A percentile compares a stretch with the other conserved stretches of the same genome.
phyloP scores from a whole-genome alignment of 1,140 invertebrate genomes.

The Aporrectodea caliginosa region DNA sequence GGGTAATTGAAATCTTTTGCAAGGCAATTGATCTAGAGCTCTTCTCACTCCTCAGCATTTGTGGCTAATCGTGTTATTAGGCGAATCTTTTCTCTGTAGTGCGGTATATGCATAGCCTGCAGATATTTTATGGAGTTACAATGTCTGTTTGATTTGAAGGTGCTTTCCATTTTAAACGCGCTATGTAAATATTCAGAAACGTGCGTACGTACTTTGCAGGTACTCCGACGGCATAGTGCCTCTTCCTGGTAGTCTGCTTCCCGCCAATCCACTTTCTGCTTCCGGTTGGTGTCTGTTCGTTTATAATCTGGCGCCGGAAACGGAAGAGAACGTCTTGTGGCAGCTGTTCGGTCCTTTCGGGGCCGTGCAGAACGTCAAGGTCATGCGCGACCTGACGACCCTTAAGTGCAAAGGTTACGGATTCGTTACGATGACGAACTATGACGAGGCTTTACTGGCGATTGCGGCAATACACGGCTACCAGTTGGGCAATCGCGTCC shows the following conservation, averaged over 20 bases:
- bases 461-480: constrained; percentile 98
- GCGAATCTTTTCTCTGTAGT: too few species aligned
- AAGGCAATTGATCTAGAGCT: too few species aligned
- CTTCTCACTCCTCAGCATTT: too few species aligned
- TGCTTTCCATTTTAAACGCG: too few species aligned
- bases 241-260: constrained; percentile 15
- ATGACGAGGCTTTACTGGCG: constrained; percentile 94
- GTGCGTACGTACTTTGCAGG: neutral
- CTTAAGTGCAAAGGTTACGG: constrained; percentile 99
- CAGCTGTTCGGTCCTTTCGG: constrained; percentile 98
- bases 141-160: too few species aligned
- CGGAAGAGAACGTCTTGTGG: constrained; percentile 97
- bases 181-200: neutral
- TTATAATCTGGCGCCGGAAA: constrained; percentile 96
- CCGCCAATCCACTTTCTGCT: constrained; percentile 40
- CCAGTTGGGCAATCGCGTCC: constrained; percentile 90
- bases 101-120: too few species aligned
- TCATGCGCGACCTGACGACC: constrained; percentile 90
- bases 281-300: constrained; percentile 93
- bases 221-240: neutral
- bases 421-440: constrained; percentile 99
- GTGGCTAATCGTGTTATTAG: too few species aligned
- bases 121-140: too few species aligned
- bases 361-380: constrained; percentile 94
- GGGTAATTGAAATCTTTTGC: too few species aligned